Conservation (phyloP, 1,140 invertebrate genomes). For the Oscheius sp. region DNA sequence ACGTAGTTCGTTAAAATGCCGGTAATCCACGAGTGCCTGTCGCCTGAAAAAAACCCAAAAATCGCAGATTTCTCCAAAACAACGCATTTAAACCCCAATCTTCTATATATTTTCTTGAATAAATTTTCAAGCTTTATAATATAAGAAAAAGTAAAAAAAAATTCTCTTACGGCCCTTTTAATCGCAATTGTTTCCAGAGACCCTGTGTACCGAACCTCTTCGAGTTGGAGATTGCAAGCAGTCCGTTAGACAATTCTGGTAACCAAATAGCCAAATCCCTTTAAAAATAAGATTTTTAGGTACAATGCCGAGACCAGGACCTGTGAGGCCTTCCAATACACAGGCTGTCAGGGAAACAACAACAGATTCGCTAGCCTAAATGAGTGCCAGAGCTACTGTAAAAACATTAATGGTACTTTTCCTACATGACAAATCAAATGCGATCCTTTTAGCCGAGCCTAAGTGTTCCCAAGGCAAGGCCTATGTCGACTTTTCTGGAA, state of each 20-base stretch:
- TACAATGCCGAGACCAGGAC: conserved; percentile 54
- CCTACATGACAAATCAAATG: not conserved
- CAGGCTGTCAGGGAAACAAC: conserved; percentile 57
- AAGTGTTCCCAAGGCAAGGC: conserved; percentile 56
- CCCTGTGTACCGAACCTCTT: conserved; percentile 58
- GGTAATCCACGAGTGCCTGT: too few relatives aligned
- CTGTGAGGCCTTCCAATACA: conserved; percentile 58
- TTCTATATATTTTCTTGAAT: too few relatives aligned
- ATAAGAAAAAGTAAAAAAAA: too few relatives aligned
- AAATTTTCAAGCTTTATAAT: too few relatives aligned
- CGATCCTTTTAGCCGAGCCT: conserved; percentile 53
- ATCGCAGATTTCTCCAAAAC: too few relatives aligned
- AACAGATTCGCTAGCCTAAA: conserved; percentile 56
- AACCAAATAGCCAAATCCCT: too few relatives aligned
- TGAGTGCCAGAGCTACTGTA: conserved; percentile 55
- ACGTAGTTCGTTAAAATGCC: too few relatives aligned
- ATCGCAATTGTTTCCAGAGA: conserved; percentile 38
- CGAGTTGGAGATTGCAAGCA: conserved; percentile 55
- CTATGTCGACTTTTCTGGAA: conserved; percentile 51
- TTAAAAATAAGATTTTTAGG: not conserved
- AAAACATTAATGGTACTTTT: conserved; percentile 54
- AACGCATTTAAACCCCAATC: too few relatives aligned
- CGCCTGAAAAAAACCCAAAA: too few relatives aligned
- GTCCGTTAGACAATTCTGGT: conserved; percentile 55
- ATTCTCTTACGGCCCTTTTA: not conserved